These are phyloP conservation scores for Synodontis membranacea DNA, from an alignment of 2,113 vertebrate species.

Conservation along the genomic window DNA sequence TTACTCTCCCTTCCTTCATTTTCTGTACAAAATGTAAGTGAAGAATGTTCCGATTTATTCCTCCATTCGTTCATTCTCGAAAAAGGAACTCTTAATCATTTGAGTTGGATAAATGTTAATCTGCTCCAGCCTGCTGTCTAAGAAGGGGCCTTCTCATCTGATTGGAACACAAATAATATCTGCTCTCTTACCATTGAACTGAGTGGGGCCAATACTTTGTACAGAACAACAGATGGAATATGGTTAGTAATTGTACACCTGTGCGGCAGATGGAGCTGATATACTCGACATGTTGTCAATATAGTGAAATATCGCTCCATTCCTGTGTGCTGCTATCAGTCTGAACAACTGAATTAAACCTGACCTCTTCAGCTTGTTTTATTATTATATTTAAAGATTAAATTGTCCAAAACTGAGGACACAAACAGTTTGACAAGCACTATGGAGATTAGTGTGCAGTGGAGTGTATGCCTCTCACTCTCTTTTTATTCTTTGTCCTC, in stretches of 20 bases:
- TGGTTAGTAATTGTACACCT: background rate
- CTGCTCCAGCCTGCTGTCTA: background rate
- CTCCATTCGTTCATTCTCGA: too few relatives aligned
- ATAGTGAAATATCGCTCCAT: background rate
- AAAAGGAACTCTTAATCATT: too few relatives aligned
- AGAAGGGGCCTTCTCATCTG: background rate
- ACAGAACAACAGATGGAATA: background rate
- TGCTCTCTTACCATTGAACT: background rate
- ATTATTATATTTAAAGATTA: background rate
- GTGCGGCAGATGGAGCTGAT: slow-evolving; percentile 4
- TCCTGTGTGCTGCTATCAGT: background rate
- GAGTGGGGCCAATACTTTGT: background rate
- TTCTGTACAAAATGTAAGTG: background rate
- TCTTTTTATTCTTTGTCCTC: background rate
- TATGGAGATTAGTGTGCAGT: background rate
- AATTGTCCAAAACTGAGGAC: background rate
- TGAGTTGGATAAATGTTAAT: background rate
- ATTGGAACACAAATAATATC: too few relatives aligned
- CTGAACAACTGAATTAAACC: background rate
- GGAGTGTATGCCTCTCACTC: background rate
- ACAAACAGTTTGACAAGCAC: background rate
- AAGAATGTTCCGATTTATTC: background rate
- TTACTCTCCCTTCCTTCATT: background rate
- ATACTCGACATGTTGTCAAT: background rate
- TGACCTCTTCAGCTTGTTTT: background rate